Base-by-base conservation (phyloP, 2,888 invertebrate genomes). In the Catocala nupta region DNA sequence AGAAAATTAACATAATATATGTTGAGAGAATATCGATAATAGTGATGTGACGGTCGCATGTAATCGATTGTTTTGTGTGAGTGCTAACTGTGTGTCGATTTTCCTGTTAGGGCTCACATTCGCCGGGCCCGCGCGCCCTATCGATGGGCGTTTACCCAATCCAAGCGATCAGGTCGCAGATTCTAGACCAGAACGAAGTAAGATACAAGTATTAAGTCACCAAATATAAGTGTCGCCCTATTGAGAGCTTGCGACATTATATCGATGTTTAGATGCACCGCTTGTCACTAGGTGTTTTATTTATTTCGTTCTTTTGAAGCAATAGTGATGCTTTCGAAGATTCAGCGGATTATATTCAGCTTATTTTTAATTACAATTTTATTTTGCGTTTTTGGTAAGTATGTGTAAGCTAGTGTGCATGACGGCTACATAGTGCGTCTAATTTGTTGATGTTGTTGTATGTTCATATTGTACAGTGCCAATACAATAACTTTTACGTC, bases 141-240 rank as follows among this genome's bases (percentile, higher is more conserved):
- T 97, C 98, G 84, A 97, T 98, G 97, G 98, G 98, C 87, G 96
- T 97, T 90, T 98, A 96, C 95, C 98, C 98, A 90, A 97, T 97
- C 92, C 97, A 98, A 95, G 96, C 96, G 95, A 95, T 98, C 95
- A 96, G 96, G 95, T 98, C 98, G 91, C 96, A 96, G 95, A 97
- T 98, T 93, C 96, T 97, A 92, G 96, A 96, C 95, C 96, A 96
- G 93, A 96, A 97, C 92, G 97, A 97, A 96, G 98, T 98, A 98
- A 98, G 98, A 97, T 94, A 96, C 95, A 83, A 86, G 81, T 81
- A 81, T 83, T 87, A 79, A 81, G 81, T 82, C 80, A 83, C 77
- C 66, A 75, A 73, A 68, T 77, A 86, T 88, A 85, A 83, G 85
- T 88, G 91, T 91, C 92, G 90, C 91, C 81, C 86, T 84, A 77